A percentile compares a stretch with the other conserved stretches of the same genome.
Evolutionary conservation across 2,888 invertebrate species (phyloP).

Genomic region (Cenopis cana): DNA sequence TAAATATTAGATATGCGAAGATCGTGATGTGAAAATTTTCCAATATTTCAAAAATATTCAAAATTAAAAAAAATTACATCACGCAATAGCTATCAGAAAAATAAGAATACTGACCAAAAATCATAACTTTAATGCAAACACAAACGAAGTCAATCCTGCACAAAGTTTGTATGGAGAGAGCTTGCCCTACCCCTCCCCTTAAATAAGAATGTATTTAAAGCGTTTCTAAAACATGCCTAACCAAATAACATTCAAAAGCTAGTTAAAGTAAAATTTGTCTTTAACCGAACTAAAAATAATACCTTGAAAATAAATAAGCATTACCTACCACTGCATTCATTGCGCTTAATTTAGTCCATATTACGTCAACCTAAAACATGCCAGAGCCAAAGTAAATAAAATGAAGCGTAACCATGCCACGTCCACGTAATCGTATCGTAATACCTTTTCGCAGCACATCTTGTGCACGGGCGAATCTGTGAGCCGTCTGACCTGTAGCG

Average conservation of each 20-base stretch:
- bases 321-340: neutral
- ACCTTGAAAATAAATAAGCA: neutral
- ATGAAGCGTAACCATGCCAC: neutral
- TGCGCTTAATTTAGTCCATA: neutral
- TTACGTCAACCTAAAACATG: neutral
- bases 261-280: neutral
- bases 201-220: no score
- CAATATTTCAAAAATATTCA: no score
- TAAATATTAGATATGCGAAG: no score
- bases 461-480: conserved; percentile 78
- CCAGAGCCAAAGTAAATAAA: neutral
- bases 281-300: neutral
- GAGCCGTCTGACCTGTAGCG: conserved; percentile 67
- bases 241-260: neutral
- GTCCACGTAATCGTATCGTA: conserved; percentile 42
- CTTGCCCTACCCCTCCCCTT: no score
- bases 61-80: no score
- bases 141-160: no score
- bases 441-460: conserved; percentile 86
- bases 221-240: no score
- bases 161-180: no score
- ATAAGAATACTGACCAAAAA: no score
- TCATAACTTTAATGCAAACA: no score
- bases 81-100: no score
- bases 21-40: no score